Percentiles rank a stretch among this genome's conserved stretches.
phyloP scores from a whole-genome alignment of 2,797 vertebrate species.

The Pitangus sulphuratus region DNA sequence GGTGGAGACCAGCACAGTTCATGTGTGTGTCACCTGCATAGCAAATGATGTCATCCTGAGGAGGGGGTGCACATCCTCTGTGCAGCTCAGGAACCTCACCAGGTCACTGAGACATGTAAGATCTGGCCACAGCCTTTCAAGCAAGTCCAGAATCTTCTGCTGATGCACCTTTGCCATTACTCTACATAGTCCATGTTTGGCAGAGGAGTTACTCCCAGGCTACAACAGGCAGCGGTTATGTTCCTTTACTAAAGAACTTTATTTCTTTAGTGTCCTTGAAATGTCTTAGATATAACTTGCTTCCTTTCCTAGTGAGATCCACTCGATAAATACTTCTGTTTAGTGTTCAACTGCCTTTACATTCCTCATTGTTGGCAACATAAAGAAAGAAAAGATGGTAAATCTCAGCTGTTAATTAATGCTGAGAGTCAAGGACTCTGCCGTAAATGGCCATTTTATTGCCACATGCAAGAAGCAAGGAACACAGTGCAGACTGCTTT shows the following conservation, averaged over 20 bases:
- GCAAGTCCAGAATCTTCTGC: not conserved
- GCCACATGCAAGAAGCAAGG: not conserved
- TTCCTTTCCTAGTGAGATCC: not conserved
- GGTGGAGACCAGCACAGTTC: not conserved
- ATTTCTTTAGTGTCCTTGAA: not conserved
- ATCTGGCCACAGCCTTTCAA: not conserved
- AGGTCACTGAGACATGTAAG: rapidly evolving
- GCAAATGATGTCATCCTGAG: not conserved
- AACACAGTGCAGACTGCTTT: not conserved
- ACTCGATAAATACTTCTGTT: not conserved
- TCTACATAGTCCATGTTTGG: not conserved
- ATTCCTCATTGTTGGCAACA: not conserved
- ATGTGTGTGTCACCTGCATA: rapidly evolving
- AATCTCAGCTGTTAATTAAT: not conserved
- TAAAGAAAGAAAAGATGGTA: not conserved
- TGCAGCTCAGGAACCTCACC: not conserved
- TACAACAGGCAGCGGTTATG: rapidly evolving
- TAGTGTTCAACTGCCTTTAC: not conserved
- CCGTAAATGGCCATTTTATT: not conserved
- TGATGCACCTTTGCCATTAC: not conserved
- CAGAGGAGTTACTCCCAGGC: not conserved
- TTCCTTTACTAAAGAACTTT: not conserved
- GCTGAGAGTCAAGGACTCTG: not conserved
- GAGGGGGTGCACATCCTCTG: not conserved
- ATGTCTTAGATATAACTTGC: not conserved